These are phyloP conservation scores for Brachirus orientalis DNA, from an alignment of 2,113 vertebrate species.

Conservation along the genomic window DNA sequence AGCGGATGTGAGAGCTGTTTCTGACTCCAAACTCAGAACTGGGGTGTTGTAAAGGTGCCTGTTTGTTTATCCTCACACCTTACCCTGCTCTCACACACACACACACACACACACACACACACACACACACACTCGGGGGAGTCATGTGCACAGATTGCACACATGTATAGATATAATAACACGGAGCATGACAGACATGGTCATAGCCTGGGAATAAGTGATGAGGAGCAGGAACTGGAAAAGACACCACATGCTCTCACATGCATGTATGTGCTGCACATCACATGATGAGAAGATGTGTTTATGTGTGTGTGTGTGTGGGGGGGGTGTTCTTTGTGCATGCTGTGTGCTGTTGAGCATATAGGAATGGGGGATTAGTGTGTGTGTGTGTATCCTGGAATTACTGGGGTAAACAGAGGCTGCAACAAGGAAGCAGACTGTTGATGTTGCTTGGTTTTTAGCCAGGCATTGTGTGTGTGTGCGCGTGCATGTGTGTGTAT, in stretches of 20 bases:
- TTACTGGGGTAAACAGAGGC: constrained; percentile 33
- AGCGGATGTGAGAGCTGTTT: constrained; percentile 83
- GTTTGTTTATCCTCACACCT: constrained; percentile 76
- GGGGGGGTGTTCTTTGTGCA: no score
- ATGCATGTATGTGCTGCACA: constrained; percentile 44
- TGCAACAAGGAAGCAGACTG: constrained; percentile 47
- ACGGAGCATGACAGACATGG: not conserved
- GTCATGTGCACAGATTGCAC: not conserved
- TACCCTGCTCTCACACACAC: constrained; percentile 50
- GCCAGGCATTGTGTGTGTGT: constrained; percentile 36
- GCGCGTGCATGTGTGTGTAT: constrained; percentile 36
- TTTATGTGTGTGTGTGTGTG: constrained; percentile 67
- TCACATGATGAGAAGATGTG: constrained; percentile 70
- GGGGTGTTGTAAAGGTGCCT: constrained; percentile 66
- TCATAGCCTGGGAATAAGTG: constrained; percentile 10
- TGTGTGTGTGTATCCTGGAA: constrained; percentile 40
- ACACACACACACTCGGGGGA: not conserved
- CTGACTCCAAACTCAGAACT: constrained; percentile 64
- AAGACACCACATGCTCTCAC: constrained; percentile 60
- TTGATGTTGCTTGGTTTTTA: constrained; percentile 54
- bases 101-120: constrained; percentile 1
- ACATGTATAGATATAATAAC: not conserved
- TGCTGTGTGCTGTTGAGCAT: constrained; percentile 63
- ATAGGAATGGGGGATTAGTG: constrained; percentile 37
- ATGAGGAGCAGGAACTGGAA: constrained; percentile 25